Conservation (phyloP, 2,888 invertebrate species). For the Habroteleia sp. region DNA sequence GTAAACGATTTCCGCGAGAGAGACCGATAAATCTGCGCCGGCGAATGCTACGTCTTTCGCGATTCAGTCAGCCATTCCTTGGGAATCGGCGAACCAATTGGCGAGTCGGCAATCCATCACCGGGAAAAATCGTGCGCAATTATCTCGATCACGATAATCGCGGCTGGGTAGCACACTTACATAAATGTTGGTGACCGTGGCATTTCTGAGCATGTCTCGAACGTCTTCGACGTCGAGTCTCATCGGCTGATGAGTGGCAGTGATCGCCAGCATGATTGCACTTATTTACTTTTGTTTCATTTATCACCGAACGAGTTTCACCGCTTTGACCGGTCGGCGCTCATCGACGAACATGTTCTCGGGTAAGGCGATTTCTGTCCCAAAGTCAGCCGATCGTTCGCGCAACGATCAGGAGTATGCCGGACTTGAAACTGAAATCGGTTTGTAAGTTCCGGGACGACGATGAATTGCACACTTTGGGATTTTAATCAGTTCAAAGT, state of each 20-base stretch:
- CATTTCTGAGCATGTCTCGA: constrained; percentile 79
- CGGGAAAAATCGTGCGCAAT: constrained; percentile 29
- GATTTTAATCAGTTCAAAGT: too few species aligned
- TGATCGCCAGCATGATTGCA: constrained; percentile 76
- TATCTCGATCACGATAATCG: constrained; percentile 43
- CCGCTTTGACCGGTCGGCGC: constrained; percentile 12
- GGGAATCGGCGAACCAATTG: constrained; percentile 31
- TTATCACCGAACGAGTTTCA: constrained; percentile 42
- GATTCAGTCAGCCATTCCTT: constrained; percentile 4
- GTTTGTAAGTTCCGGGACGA: too few species aligned
- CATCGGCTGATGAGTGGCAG: constrained; percentile 76
- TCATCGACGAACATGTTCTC: constrained; percentile 24
- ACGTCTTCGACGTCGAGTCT: constrained; percentile 78
- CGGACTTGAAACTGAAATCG: too few species aligned
- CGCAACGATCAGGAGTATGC: too few species aligned
- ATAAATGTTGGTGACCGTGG: constrained; percentile 78
- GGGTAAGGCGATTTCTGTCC: constrained; percentile 15
- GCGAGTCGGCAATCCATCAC: constrained; percentile 16
- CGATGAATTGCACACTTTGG: too few species aligned
- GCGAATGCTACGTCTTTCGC: constrained; percentile 4
- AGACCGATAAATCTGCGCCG: constrained; percentile 16
- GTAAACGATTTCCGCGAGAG: constrained; percentile 19
- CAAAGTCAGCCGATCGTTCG: too few species aligned
- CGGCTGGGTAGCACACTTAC: constrained; percentile 71
- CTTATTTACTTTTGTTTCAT: constrained; percentile 3